A percentile compares a stretch with the other conserved stretches of the same genome.
Evolutionary conservation across 2,888 invertebrate species (phyloP).

Genomic region (Erebia epiphron): DNA sequence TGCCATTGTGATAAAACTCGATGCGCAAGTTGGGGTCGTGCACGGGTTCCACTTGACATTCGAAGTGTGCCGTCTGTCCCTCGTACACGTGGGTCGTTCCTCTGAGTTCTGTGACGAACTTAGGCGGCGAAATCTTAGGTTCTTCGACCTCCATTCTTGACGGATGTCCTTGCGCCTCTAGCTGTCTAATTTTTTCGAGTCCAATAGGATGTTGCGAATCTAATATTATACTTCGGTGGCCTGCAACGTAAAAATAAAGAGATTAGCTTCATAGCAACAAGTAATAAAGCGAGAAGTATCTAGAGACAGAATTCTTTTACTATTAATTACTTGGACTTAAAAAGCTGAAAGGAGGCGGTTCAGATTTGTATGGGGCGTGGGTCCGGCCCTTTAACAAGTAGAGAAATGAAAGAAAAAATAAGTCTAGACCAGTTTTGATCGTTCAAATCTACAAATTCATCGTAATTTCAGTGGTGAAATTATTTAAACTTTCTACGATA

Average conservation of each 20-base stretch:
- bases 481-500: no score
- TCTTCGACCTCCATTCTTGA: slow-evolving; percentile 92
- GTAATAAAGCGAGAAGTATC: no score
- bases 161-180: slow-evolving; percentile 94
- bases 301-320: no score
- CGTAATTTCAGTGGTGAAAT: no score
- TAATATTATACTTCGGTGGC: slow-evolving; percentile 91
- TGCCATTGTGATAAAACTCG: slow-evolving; percentile 96
- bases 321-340: no score
- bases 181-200: slow-evolving; percentile 93
- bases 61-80: slow-evolving; percentile 97
- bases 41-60: slow-evolving; percentile 95
- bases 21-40: slow-evolving; percentile 95
- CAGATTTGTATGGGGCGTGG: no score
- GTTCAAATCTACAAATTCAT: no score
- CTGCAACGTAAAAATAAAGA: slow-evolving; percentile 64
- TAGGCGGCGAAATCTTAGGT: slow-evolving; percentile 89
- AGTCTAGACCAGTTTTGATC: no score
- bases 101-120: slow-evolving; percentile 92
- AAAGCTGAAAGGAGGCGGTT: no score
- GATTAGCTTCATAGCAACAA: no score
- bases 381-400: no score
- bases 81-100: slow-evolving; percentile 95
- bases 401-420: no score
- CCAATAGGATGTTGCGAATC: slow-evolving; percentile 97